Percentiles rank a stretch among this genome's conserved stretches.
These are phyloP conservation scores for Neodiprion lecontei DNA, from an alignment of 1,140 invertebrate species.

Conservation along the genomic window DNA sequence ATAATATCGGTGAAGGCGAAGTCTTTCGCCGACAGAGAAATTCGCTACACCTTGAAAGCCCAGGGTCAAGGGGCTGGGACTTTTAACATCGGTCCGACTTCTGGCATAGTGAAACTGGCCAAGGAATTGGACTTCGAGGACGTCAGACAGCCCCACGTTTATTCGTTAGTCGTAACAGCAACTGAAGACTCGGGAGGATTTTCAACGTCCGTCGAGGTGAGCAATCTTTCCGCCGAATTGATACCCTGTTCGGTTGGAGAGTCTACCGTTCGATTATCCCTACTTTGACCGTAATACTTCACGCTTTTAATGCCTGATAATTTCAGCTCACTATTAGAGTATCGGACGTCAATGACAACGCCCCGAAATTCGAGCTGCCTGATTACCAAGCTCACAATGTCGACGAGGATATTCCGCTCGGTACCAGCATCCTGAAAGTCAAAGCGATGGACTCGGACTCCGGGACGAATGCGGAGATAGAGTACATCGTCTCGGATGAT, in stretches of 20 bases:
- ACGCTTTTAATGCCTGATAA: constrained; percentile 14
- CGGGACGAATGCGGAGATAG: constrained; percentile 91
- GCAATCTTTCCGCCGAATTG: constrained; percentile 20
- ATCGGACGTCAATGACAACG: constrained; percentile 95
- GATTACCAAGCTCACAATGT: constrained; percentile 96
- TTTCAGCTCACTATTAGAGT: constrained; percentile 86
- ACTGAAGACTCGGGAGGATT: constrained; percentile 96
- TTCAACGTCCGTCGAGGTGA: constrained; percentile 92
- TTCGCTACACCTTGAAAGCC: constrained; percentile 91
- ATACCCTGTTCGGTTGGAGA: not conserved
- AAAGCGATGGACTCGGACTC: constrained; percentile 93
- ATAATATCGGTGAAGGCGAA: constrained; percentile 97
- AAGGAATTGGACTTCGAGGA: constrained; percentile 96
- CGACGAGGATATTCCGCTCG: constrained; percentile 90
- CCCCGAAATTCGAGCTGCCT: constrained; percentile 92
- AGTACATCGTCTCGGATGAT: constrained; percentile 90
- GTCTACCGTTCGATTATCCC: not conserved
- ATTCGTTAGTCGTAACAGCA: constrained; percentile 89
- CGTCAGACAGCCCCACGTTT: constrained; percentile 89
- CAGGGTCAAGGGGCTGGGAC: constrained; percentile 93
- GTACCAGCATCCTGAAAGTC: constrained; percentile 89
- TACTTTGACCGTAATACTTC: not conserved
- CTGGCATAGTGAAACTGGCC: constrained; percentile 91
- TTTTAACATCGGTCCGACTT: constrained; percentile 93
- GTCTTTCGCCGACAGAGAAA: constrained; percentile 94